Conservation (phyloP, 2,797 vertebrate genomes). For the Myoxocephalus aenaeus region DNA sequence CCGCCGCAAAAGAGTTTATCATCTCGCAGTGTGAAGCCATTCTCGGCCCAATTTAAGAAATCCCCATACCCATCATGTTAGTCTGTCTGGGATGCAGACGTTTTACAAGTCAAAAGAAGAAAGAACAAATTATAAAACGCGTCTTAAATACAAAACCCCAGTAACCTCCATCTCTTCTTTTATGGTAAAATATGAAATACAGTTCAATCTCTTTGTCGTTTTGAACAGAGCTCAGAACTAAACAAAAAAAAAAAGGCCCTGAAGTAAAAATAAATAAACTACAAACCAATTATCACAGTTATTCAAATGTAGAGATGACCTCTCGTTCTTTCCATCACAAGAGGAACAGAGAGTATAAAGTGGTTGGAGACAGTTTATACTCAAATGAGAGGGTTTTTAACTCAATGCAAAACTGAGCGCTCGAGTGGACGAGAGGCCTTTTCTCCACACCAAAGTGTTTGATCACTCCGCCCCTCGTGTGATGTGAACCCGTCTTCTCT, state of each 20-base stretch:
- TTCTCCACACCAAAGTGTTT: not conserved
- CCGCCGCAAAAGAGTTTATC: too few relatives aligned
- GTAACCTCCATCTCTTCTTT: not conserved
- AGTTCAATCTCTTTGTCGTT: not conserved
- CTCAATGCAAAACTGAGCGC: not conserved
- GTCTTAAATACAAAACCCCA: not conserved
- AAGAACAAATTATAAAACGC: not conserved
- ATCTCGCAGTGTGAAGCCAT: not conserved
- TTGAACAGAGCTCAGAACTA: not conserved
- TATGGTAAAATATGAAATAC: not conserved
- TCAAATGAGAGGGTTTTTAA: slow-evolving; percentile 38
- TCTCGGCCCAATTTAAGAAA: not conserved
- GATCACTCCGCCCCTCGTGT: not conserved
- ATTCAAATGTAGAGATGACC: not conserved
- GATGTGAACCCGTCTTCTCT: not conserved
- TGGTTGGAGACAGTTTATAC: slow-evolving; percentile 32
- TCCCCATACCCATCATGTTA: not conserved
- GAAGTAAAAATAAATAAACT: not conserved
- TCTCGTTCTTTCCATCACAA: slow-evolving; percentile 25
- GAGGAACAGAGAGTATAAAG: not conserved
- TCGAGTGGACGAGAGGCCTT: not conserved
- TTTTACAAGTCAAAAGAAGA: not conserved
- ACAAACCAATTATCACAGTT: not conserved
- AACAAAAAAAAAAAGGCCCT: not conserved
- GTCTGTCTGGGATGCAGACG: not conserved